These are phyloP conservation scores for Microchrysa polita DNA, from an alignment of 2,888 invertebrate genomes.

Conservation along the genomic window DNA sequence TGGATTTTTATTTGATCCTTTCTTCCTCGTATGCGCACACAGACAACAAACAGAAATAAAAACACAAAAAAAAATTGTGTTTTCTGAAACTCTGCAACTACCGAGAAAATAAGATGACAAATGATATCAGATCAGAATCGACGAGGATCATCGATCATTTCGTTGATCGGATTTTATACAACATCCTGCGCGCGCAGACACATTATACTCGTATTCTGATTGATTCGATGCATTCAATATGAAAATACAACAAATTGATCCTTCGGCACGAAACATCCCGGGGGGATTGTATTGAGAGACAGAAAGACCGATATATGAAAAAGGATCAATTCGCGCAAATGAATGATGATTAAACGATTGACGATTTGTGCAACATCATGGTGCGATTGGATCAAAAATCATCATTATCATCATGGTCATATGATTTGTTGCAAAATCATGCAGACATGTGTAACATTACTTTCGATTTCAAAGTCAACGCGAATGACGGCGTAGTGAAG, in stretches of 20 bases:
- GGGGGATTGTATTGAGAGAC: too few species aligned
- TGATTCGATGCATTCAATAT: not conserved
- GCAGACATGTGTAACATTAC: constrained; percentile 19
- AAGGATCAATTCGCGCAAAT: not conserved
- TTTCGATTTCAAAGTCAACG: constrained; percentile 26
- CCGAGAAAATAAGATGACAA: constrained; percentile 43
- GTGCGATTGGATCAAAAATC: constrained; percentile 7
- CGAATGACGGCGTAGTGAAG: not conserved
- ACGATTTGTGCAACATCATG: constrained; percentile 20
- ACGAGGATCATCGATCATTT: constrained; percentile 47
- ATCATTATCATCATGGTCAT: not conserved
- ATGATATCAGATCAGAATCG: constrained; percentile 46
- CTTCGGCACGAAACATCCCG: too few species aligned
- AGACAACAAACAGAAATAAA: too few species aligned
- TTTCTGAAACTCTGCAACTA: too few species aligned
- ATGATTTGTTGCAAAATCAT: constrained; percentile 31
- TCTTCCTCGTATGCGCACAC: too few species aligned
- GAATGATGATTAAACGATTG: constrained; percentile 7
- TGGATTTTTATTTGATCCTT: too few species aligned
- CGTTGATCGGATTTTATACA: constrained; percentile 24
- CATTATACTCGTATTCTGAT: too few species aligned
- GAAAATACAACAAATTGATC: too few species aligned
- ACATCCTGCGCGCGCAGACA: constrained; percentile 20
- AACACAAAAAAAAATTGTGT: too few species aligned
- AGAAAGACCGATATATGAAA: too few species aligned